These are phyloP conservation scores for Eupithecia centaureata DNA, from an alignment of 2,888 invertebrate genomes.

Conservation along the genomic window DNA sequence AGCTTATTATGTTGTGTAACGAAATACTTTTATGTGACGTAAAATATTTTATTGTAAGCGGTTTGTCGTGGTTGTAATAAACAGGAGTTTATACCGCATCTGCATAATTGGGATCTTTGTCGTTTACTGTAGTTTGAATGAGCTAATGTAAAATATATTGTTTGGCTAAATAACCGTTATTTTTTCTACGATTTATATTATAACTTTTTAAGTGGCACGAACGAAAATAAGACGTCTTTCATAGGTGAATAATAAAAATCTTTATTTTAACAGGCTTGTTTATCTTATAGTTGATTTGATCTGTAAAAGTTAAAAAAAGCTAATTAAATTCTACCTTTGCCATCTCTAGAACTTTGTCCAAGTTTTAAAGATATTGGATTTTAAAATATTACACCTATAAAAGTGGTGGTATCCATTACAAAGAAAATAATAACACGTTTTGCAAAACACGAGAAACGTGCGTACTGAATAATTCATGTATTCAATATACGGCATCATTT, in stretches of 20 bases:
- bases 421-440: background rate
- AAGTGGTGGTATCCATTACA: background rate
- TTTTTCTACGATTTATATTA: too few species aligned
- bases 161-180: too few species aligned
- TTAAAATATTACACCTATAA: background rate
- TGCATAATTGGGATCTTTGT: slow-evolving; percentile 10
- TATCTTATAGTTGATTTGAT: background rate
- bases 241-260: too few species aligned
- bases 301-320: too few species aligned
- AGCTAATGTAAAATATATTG: background rate
- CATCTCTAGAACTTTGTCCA: background rate
- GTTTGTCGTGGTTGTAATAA: slow-evolving; percentile 31
- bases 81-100: slow-evolving; percentile 25
- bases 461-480: slow-evolving; percentile 7
- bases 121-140: background rate
- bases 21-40: slow-evolving; percentile 43
- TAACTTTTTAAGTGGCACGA: too few species aligned
- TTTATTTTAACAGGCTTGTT: background rate
- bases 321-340: slow-evolving; percentile 2
- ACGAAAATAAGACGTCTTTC: too few species aligned
- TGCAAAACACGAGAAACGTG: slow-evolving; percentile 3
- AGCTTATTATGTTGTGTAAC: slow-evolving; percentile 44
- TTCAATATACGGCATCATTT: slow-evolving; percentile 8
- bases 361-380: background rate
- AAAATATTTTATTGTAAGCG: slow-evolving; percentile 39